These are phyloP conservation scores for Napeogenes inachia DNA, from an alignment of 2,888 invertebrate genomes.

Conservation along the genomic window DNA sequence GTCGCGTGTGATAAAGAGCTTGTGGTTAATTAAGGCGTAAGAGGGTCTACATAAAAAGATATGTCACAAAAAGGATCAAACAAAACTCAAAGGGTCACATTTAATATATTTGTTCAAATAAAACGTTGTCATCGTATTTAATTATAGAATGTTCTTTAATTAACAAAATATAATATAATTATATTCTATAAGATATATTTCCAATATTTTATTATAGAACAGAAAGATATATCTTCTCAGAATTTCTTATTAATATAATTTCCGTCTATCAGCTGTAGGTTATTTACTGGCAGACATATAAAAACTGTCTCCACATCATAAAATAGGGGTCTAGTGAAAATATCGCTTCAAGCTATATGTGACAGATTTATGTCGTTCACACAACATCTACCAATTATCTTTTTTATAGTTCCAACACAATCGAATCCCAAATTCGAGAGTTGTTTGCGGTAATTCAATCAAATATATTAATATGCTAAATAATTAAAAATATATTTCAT, in stretches of 20 bases:
- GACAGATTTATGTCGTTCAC: constrained; percentile 46
- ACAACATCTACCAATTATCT: constrained; percentile 46
- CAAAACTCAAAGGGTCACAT: neutral
- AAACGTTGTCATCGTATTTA: too few relatives aligned
- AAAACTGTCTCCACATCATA: constrained; percentile 29
- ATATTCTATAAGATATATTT: neutral
- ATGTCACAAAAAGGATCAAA: constrained; percentile 11
- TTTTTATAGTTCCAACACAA: constrained; percentile 42
- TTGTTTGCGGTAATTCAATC: too few relatives aligned
- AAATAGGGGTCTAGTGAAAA: constrained; percentile 41
- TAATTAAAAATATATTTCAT: too few relatives aligned
- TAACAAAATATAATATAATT: neutral
- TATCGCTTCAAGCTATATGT: constrained; percentile 41
- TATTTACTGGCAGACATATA: constrained; percentile 24
- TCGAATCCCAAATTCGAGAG: constrained; percentile 39
- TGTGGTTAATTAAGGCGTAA: constrained; percentile 19
- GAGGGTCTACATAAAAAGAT: constrained; percentile 14
- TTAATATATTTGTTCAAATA: too few relatives aligned
- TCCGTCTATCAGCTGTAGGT: constrained; percentile 19
- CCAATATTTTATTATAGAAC: neutral
- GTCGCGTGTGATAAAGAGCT: constrained; percentile 30
- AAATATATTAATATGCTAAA: too few relatives aligned
- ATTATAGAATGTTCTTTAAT: too few relatives aligned
- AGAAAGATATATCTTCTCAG: neutral
- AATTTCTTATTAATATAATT: constrained; percentile 9